Percentiles rank a stretch among this genome's conserved stretches.
These are phyloP conservation scores for Actenoides hombroni DNA, from an alignment of 2,113 vertebrate species.

Conservation along the genomic window DNA sequence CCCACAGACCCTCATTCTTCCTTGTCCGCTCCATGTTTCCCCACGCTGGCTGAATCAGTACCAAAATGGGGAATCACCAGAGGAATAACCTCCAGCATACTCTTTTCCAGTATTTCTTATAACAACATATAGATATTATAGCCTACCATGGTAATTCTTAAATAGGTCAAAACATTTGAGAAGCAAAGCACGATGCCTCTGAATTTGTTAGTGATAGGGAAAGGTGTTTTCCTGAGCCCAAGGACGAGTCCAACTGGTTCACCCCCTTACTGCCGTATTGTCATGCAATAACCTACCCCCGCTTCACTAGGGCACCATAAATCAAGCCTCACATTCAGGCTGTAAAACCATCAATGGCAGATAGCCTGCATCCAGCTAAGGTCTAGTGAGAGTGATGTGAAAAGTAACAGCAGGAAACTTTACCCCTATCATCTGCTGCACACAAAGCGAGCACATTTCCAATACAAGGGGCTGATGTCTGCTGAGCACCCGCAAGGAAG, in stretches of 20 bases:
- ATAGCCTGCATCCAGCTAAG: background rate
- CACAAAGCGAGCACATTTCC: background rate
- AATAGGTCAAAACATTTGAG: fast-evolving
- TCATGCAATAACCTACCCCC: background rate
- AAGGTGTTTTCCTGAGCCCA: background rate
- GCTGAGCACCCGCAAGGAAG: background rate
- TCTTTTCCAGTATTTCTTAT: background rate
- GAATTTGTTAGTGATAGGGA: background rate
- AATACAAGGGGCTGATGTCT: background rate
- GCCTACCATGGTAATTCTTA: background rate
- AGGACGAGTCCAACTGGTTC: background rate
- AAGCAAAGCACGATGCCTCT: background rate
- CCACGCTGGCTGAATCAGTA: background rate
- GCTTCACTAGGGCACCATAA: background rate
- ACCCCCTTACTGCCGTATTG: background rate
- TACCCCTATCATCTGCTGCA: background rate
- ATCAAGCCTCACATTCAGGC: slow-evolving; percentile 1
- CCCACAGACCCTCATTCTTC: background rate
- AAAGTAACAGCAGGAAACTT: background rate
- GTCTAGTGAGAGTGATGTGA: background rate
- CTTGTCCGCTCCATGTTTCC: background rate
- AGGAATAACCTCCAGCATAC: background rate
- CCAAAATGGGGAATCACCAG: background rate
- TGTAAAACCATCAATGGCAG: background rate
- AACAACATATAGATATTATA: background rate